Conservation (phyloP, 2,797 vertebrate genomes). For the Dallia pectoralis region DNA sequence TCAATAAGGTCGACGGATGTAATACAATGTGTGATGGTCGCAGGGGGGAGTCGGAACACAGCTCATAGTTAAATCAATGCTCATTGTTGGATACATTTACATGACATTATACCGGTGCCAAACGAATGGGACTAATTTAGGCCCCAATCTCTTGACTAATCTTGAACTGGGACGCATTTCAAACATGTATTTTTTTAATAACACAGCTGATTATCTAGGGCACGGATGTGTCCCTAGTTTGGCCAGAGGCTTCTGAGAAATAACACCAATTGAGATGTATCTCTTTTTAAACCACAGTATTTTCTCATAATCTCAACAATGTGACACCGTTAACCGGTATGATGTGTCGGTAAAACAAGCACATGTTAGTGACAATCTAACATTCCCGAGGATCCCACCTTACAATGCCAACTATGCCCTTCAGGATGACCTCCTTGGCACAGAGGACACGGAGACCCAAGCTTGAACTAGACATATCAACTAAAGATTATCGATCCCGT, state of each 20-base stretch:
- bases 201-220: not conserved
- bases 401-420: slow-evolving; percentile 68
- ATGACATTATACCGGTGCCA: not conserved
- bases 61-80: slow-evolving; percentile 2
- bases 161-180: slow-evolving; percentile 71
- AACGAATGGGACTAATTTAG: not conserved
- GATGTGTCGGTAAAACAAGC: not conserved
- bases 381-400: not conserved
- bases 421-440: slow-evolving; percentile 82
- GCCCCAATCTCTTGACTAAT: slow-evolving; percentile 75
- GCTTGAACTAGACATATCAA: not conserved
- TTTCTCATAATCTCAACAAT: not conserved
- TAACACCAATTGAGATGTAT: not conserved
- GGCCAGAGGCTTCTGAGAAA: not conserved
- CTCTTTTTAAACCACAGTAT: not conserved
- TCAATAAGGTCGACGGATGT: slow-evolving; percentile 5
- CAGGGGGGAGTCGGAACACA: not conserved
- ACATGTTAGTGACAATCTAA: not conserved
- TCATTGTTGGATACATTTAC: not conserved
- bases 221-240: not conserved
- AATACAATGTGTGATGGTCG: no score
- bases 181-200: slow-evolving; percentile 47
- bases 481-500: slow-evolving; percentile 33
- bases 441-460: slow-evolving; percentile 36
- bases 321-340: not conserved